Evolutionary conservation across 2,113 vertebrate species (phyloP), one percentile per base, ranked within the genome.

Genomic region (Cyphomyrus discorhynchus): DNA sequence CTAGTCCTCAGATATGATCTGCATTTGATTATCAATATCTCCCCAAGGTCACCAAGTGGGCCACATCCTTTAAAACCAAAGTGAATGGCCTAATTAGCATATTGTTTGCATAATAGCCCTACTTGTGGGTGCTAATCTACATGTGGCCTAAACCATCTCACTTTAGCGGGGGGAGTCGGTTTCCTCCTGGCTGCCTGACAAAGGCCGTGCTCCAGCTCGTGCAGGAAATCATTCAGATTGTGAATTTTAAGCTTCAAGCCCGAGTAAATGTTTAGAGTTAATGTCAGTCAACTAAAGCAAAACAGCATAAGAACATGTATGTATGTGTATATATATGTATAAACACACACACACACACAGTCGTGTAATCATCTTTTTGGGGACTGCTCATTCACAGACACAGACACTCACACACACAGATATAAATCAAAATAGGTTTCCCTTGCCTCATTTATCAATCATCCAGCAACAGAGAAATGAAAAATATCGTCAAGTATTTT

Each of bases 51-150:
- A 94, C 89, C 88, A 88, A 88, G 92, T 93, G 62, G 80, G 91
- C 89, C 90, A 91, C 90, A 93, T 94, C 92, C 91, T 91, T 92
- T 90, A 92, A 92, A 93, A 94, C 94, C 93, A 94, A 91, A 93
- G 92, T 91, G 93, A 94, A 95, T 94, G 94, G 94, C 93, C 92
- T 94, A 91, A 94, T 94, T 94, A 94, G 91, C 94, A 95, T 94
- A 92, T 83, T 66, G 91, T 93, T 94, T 92, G 90, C 93, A 94
- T 95, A 93, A 93, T 92, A 91, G 90, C 89, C 21, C 92, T 91
- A 92, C 88, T 46, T 77, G 88, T 91, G 92, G 70, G 91, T 94
- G 92, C 92, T 95, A 92, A 94, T 93, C 87, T 70, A 58, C 21
- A 52, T 89, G 86, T 89, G 66, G 83, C 74, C 24, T 88, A 49